These are phyloP conservation scores for Sitophilus oryzae DNA, from an alignment of 1,140 invertebrate species.

Conservation along the genomic window DNA sequence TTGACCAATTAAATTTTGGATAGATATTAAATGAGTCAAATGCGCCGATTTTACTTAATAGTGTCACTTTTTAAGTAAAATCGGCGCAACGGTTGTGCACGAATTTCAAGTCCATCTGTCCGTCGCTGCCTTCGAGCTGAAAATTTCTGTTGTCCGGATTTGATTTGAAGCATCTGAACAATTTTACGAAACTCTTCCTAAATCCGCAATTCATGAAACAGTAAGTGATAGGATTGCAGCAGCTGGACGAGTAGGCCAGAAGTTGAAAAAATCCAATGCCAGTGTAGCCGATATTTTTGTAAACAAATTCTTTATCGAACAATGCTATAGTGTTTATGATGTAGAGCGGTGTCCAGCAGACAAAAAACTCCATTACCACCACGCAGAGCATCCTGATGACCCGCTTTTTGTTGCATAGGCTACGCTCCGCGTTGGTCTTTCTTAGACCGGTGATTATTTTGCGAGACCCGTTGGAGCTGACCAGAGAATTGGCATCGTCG, in stretches of 20 bases:
- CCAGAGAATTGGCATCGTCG: slow-evolving; percentile 28
- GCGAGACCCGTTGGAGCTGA: slow-evolving; percentile 25
- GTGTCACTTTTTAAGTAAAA: not conserved
- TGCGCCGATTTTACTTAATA: too few species aligned
- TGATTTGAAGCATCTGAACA: slow-evolving; percentile 48
- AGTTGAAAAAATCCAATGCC: slow-evolving; percentile 57
- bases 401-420: slow-evolving; percentile 47
- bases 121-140: slow-evolving; percentile 31
- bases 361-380: slow-evolving; percentile 68
- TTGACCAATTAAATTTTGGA: too few species aligned
- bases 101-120: slow-evolving; percentile 40
- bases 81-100: slow-evolving; percentile 24
- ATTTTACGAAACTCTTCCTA: slow-evolving; percentile 54
- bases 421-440: slow-evolving; percentile 47
- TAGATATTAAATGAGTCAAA: too few species aligned
- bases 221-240: slow-evolving; percentile 71
- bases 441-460: slow-evolving; percentile 27
- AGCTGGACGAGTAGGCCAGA: slow-evolving; percentile 61
- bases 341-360: slow-evolving; percentile 71
- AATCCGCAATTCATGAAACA: slow-evolving; percentile 72
- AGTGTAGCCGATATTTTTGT: slow-evolving; percentile 47
- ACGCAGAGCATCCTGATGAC: slow-evolving; percentile 53
- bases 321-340: slow-evolving; percentile 58
- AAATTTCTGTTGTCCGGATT: slow-evolving; percentile 13
- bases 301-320: slow-evolving; percentile 52